A percentile compares a stretch with the other conserved stretches of the same genome.
These are phyloP conservation scores for Merops nubicus DNA, from an alignment of 2,113 vertebrate species.

Conservation along the genomic window DNA sequence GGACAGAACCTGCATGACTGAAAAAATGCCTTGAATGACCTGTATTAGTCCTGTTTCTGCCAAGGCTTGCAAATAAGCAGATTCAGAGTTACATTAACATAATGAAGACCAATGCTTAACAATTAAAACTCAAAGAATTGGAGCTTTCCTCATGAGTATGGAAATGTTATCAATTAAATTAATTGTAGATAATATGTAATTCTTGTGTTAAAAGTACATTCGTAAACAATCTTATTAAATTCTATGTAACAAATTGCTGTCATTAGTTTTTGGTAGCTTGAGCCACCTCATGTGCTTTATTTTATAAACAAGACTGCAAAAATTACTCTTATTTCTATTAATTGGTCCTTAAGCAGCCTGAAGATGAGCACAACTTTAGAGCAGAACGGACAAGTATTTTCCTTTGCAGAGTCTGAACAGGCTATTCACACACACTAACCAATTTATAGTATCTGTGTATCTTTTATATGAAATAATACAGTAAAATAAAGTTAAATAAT, in stretches of 20 bases:
- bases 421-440: not conserved
- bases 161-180: not conserved
- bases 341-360: not conserved
- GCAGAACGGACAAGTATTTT: not conserved
- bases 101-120: not conserved
- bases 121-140: not conserved
- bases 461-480: not conserved
- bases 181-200: not conserved
- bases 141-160: not conserved
- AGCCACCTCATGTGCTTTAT: not conserved
- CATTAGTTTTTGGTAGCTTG: not conserved
- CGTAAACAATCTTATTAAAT: not conserved
- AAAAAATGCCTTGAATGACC: not conserved
- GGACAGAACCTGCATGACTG: not conserved
- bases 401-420: not conserved
- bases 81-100: not conserved
- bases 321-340: not conserved
- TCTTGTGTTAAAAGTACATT: not conserved
- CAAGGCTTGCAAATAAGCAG: not conserved
- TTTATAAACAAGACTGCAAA: not conserved
- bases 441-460: not conserved
- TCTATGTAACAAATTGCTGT: not conserved
- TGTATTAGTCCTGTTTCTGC: not conserved
- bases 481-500: not conserved
- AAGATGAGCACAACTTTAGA: not conserved